Percentiles rank a stretch among this genome's conserved stretches.
phyloP scores from a whole-genome alignment of 2,888 invertebrate genomes.

The Ectropis crepuscularia region DNA sequence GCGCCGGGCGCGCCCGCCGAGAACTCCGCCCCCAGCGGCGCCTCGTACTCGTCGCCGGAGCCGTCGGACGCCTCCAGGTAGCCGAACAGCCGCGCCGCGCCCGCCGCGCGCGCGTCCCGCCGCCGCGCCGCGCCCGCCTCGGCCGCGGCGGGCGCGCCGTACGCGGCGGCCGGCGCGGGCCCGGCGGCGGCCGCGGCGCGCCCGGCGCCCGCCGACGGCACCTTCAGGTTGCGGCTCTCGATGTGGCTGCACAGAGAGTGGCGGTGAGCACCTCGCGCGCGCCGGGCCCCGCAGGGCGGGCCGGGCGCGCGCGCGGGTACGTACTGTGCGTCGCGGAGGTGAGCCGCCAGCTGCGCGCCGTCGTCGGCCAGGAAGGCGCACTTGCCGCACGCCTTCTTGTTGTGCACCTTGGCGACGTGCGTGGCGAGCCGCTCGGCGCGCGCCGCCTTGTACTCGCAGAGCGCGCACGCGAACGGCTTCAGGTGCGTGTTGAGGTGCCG shows the following conservation, averaged over 20 bases:
- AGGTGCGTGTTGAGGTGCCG: conserved; percentile 96
- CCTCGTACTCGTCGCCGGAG: conserved; percentile 84
- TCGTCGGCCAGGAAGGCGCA: conserved; percentile 95
- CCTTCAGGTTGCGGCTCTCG: conserved; percentile 86
- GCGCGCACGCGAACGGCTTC: conserved; percentile 95
- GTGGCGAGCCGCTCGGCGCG: conserved; percentile 95
- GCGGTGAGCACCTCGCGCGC: conserved; percentile 1
- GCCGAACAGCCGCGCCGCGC: conserved; percentile 88
- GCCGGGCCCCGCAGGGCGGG: not conserved
- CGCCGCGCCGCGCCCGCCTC: conserved; percentile 52
- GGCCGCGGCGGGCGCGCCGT: conserved; percentile 41
- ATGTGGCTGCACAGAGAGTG: conserved; percentile 78
- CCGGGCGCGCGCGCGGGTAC: conserved; percentile 58
- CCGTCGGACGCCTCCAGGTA: conserved; percentile 91
- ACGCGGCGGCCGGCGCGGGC: conserved; percentile 43
- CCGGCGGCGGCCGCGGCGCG: conserved; percentile 56
- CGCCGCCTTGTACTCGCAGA: conserved; percentile 97
- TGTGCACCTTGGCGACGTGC: conserved; percentile 96
- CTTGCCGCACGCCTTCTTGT: conserved; percentile 94
- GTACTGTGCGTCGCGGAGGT: conserved; percentile 91
- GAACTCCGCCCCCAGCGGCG: conserved; percentile 52
- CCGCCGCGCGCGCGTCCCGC: conserved; percentile 64
- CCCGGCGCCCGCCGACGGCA: conserved; percentile 67
- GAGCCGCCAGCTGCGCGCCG: conserved; percentile 90
- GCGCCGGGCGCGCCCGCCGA: conserved; percentile 37